Conservation (phyloP, 2,797 vertebrate species). For the Dallia pectoralis region DNA sequence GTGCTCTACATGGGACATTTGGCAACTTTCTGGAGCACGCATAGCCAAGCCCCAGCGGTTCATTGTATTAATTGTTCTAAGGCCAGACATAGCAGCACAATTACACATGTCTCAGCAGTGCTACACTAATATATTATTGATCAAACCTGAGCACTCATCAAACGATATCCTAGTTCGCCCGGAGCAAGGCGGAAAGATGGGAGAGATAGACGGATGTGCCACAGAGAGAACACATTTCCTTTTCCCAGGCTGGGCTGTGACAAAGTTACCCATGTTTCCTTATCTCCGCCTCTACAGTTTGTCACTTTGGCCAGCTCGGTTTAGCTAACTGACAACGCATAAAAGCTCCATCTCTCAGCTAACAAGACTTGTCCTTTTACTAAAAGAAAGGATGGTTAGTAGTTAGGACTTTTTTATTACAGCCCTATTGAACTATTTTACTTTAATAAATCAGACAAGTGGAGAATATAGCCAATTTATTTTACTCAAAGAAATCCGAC, state of each 20-base stretch:
- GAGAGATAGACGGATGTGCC: conserved; percentile 29
- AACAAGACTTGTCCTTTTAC: conserved; percentile 13
- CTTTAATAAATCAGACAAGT: neutral
- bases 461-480: neutral
- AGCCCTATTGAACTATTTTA: neutral
- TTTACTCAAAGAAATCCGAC: neutral
- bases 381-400: neutral
- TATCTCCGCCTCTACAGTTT: conserved; percentile 25
- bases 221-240: conserved; percentile 26
- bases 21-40: conserved; percentile 21
- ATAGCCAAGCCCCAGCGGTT: conserved; percentile 51
- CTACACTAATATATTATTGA: conserved; percentile 67
- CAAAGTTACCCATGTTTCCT: conserved; percentile 24
- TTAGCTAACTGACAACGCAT: conserved; percentile 37
- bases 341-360: conserved; percentile 18
- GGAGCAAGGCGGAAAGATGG: conserved; percentile 21
- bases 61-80: conserved; percentile 70
- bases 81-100: conserved; percentile 62
- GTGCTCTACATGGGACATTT: neutral
- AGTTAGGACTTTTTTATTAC: neutral
- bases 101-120: conserved; percentile 69
- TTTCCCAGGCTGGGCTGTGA: conserved; percentile 23
- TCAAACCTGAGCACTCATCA: conserved; percentile 57
- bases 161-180: conserved; percentile 48
- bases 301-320: conserved; percentile 26